Percentiles rank a stretch among this genome's conserved stretches.
Conservation (phyloP, 2,113 vertebrate genomes). For the human region GRCh38 chr1:84811501-84812000, state of each 20-base stretch:
- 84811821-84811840: conserved; percentile 73
- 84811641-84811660: conserved; percentile 69
- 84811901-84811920: conserved; percentile 46
- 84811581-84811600: conserved; percentile 57
- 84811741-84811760: conserved; percentile 71
- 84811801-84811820: conserved; percentile 75
- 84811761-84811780: conserved; percentile 82
- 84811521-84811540: conserved; percentile 43
- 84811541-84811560: conserved; percentile 51
- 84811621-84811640: conserved; percentile 80
- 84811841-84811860: conserved; percentile 61
- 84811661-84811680: conserved; percentile 45
- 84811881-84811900: conserved; percentile 48
- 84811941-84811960: conserved; percentile 27
- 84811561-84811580: conserved; percentile 64
- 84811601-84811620: conserved; percentile 60
- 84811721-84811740: conserved; percentile 72
- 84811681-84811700: conserved; percentile 54
- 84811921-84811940: neutral
- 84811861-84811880: conserved; percentile 58
- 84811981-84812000: conserved; percentile 44
- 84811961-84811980: neutral
- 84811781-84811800: conserved; percentile 73
- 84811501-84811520: conserved; percentile 51
- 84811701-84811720: conserved; percentile 58